Conservation (phyloP, 2,888 invertebrate species). For the Brenthis ino region DNA sequence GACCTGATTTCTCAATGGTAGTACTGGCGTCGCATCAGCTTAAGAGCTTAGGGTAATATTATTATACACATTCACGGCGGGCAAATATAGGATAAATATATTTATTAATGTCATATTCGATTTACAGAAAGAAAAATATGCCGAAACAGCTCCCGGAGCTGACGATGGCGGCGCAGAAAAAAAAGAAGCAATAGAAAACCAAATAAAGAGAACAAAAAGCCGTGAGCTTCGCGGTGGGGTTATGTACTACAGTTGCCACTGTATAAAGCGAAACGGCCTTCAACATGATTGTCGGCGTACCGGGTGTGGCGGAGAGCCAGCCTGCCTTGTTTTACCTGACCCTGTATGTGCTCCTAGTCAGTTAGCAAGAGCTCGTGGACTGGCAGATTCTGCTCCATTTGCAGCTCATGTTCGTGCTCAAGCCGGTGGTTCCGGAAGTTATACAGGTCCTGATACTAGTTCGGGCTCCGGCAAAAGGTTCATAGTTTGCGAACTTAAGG, state of each 20-base stretch:
- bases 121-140: constrained; percentile 61
- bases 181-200: constrained; percentile 72
- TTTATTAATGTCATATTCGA: constrained; percentile 27
- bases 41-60: constrained; percentile 57
- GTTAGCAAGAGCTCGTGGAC: constrained; percentile 71
- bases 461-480: constrained; percentile 64
- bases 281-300: constrained; percentile 82
- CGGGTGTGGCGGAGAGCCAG: constrained; percentile 77
- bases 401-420: constrained; percentile 58
- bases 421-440: constrained; percentile 48
- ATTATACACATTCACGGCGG: constrained; percentile 61
- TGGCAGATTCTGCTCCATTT: constrained; percentile 66
- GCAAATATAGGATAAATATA: constrained; percentile 43
- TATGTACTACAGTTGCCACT: constrained; percentile 82
- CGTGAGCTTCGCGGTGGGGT: constrained; percentile 81
- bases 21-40: constrained; percentile 47
- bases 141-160: constrained; percentile 51
- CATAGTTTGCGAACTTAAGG: constrained; percentile 74
- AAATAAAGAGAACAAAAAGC: constrained; percentile 73
- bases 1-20: constrained; percentile 76
- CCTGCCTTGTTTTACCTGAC: constrained; percentile 79
- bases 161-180: constrained; percentile 66
- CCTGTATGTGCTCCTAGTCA: constrained; percentile 80
- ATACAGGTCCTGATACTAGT: constrained; percentile 45
- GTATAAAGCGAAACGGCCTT: constrained; percentile 82